A percentile compares a stretch with the other conserved stretches of the same genome.
These are phyloP conservation scores for Oryzias celebensis DNA, from an alignment of 2,113 vertebrate genomes.

Conservation along the genomic window DNA sequence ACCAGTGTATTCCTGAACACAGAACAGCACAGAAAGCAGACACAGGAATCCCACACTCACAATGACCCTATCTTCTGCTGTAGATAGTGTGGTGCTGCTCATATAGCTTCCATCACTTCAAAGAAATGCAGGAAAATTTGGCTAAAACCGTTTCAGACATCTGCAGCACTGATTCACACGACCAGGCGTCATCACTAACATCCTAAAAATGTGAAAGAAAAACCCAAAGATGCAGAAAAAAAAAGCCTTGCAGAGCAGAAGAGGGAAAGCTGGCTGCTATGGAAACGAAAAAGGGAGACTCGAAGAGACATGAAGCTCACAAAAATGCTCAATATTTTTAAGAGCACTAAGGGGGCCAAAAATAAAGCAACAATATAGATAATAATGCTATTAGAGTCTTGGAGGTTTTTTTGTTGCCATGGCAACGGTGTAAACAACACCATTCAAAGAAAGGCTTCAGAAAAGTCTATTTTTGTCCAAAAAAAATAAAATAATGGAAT, in stretches of 20 bases:
- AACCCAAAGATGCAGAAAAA: neutral
- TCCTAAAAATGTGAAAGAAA: neutral
- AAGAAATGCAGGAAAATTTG: no score
- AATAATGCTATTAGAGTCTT: constrained; percentile 1
- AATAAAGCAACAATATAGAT: constrained; percentile 8
- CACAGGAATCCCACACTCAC: neutral
- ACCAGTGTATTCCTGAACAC: no score
- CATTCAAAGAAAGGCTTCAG: neutral
- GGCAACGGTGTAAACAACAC: neutral
- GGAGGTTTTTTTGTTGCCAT: constrained; percentile 1
- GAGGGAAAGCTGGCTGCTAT: neutral
- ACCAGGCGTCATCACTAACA: neutral
- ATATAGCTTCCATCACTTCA: no score
- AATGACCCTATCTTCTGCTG: no score
- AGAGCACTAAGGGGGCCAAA: neutral
- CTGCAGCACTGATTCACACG: neutral
- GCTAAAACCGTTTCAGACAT: neutral
- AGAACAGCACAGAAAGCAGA: neutral
- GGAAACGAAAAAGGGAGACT: neutral
- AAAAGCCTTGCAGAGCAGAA: neutral
- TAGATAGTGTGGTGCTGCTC: no score
- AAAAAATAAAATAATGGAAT: neutral
- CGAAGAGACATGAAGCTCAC: neutral
- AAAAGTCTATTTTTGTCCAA: constrained; percentile 1
- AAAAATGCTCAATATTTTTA: neutral